These are phyloP conservation scores for Sparus aurata DNA, from an alignment of 2,797 vertebrate genomes.

Conservation along the genomic window DNA sequence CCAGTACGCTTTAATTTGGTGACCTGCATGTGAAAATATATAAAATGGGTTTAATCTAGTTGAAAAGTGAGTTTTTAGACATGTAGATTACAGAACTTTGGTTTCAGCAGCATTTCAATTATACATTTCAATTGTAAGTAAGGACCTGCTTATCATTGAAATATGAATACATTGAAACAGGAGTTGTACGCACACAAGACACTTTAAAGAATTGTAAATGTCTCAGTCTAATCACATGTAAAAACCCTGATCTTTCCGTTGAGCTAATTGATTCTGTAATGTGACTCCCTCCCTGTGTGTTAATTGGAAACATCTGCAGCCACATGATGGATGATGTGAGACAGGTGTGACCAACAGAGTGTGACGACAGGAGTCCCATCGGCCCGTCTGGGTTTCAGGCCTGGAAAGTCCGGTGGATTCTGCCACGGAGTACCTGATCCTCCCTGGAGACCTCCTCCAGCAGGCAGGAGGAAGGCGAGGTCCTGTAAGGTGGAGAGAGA, in stretches of 20 bases:
- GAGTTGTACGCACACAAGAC: neutral
- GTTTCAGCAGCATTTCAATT: neutral
- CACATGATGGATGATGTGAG: conserved; percentile 56
- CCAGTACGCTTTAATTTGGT: neutral
- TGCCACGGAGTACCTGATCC: conserved; percentile 57
- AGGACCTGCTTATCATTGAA: neutral
- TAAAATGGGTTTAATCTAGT: neutral
- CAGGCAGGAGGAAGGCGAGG: conserved; percentile 2
- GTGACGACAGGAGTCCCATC: conserved; percentile 47
- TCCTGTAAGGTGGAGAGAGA: neutral
- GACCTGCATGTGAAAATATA: neutral
- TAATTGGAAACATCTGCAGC: conserved; percentile 51
- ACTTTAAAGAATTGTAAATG: neutral
- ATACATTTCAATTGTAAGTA: too few species aligned
- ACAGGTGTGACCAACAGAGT: conserved; percentile 76
- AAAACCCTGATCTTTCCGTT: conserved; percentile 15
- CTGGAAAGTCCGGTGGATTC: conserved; percentile 87
- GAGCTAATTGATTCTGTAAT: conserved; percentile 25
- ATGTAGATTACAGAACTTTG: neutral
- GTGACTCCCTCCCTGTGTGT: conserved; percentile 18
- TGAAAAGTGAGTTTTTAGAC: neutral
- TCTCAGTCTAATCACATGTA: neutral
- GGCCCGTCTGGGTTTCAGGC: conserved; percentile 34
- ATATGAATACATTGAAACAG: neutral
- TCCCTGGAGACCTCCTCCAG: conserved; percentile 69